These are phyloP conservation scores for Pogonomyrmex barbatus DNA, from an alignment of 1,140 invertebrate species.

Conservation along the genomic window DNA sequence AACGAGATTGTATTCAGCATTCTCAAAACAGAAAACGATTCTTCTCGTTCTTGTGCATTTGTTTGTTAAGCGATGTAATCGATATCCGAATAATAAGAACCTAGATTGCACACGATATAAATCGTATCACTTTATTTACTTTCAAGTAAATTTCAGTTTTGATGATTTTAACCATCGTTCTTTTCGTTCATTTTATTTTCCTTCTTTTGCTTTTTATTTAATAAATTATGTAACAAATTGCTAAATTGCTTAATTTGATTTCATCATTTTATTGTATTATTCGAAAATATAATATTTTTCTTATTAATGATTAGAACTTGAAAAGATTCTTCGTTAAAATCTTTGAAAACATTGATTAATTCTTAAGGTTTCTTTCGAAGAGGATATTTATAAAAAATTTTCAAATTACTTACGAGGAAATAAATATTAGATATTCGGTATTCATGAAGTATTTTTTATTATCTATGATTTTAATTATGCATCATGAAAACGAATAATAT, in stretches of 20 bases:
- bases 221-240: conserved; percentile 23
- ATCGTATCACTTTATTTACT: not conserved
- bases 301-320: not conserved
- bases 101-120: not conserved
- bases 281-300: not conserved
- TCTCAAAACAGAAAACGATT: too few relatives aligned
- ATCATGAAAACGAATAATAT: not conserved
- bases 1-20: too few relatives aligned
- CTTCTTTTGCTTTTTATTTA: not conserved
- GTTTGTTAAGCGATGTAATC: not conserved
- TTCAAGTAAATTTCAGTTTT: not conserved
- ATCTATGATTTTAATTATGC: not conserved
- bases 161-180: not conserved
- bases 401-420: not conserved
- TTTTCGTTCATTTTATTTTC: not conserved
- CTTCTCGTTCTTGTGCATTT: too few relatives aligned
- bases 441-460: not conserved
- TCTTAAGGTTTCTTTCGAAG: not conserved
- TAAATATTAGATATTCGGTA: not conserved
- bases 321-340: conserved; percentile 20
- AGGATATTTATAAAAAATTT: not conserved
- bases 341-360: not conserved
- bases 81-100: conserved; percentile 18
- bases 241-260: not conserved
- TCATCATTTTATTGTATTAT: not conserved